A percentile compares a stretch with the other conserved stretches of the same genome.
Conservation (phyloP, 2,113 vertebrate genomes). For the Emydura subglobosa region DNA sequence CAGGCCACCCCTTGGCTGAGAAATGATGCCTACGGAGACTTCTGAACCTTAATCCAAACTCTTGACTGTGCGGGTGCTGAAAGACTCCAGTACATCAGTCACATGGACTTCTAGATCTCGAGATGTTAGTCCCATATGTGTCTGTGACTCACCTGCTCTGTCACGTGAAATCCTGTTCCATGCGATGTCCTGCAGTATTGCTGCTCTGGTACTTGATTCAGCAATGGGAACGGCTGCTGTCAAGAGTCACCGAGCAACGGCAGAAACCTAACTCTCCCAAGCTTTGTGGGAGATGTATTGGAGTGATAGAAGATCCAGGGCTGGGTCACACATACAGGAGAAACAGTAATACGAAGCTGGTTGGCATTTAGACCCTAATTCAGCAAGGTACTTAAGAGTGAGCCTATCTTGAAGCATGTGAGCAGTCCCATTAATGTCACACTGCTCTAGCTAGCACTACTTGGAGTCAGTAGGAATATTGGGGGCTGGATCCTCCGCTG, state of each 20-base stretch:
- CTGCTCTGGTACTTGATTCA: neutral
- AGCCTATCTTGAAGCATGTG: accelerated
- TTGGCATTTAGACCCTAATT: neutral
- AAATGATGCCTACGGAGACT: neutral
- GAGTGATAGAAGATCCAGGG: neutral
- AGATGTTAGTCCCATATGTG: neutral
- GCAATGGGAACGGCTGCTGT: accelerated
- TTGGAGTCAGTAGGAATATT: neutral
- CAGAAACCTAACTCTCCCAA: neutral
- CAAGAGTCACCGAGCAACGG: accelerated
- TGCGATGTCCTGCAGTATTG: neutral
- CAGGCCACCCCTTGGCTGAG: neutral
- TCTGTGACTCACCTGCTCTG: neutral
- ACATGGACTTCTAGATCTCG: neutral
- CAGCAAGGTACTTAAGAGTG: accelerated
- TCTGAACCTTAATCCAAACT: neutral
- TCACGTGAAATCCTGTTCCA: neutral
- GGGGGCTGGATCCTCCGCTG: neutral
- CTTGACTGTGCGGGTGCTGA: neutral
- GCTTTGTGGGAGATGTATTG: accelerated
- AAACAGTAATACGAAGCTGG: neutral
- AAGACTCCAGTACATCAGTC: neutral
- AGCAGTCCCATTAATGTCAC: neutral
- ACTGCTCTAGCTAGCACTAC: neutral
- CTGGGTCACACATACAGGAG: neutral